Base-by-base conservation (phyloP, 2,888 invertebrate species). In the Mylabris sibirica region DNA sequence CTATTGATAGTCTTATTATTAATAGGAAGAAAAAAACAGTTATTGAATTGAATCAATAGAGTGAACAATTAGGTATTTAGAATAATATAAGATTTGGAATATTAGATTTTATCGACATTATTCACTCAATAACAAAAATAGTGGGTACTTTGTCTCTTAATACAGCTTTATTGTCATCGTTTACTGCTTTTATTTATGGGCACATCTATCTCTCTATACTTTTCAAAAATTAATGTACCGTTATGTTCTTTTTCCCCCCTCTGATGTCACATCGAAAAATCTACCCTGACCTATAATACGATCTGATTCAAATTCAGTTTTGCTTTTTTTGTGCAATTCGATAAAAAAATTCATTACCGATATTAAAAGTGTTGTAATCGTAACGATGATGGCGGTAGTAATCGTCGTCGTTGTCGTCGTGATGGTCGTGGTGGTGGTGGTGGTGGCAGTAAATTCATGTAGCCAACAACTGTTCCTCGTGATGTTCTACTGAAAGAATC, bases 401-500 rank as follows among this genome's bases (percentile, higher is more conserved):
- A 22, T 53, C 65, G 73, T 66, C 70, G 73, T 74, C 1, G 53
- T 53, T 4, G 24, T 53, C 4, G 53, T 53, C 11, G 53, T 24
- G 53, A 22, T 5, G 24, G 53, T 53, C 3, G 24, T 24, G 24
- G 53, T 53, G 53, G 53, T 53, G 53, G 53, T 53, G 12, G 53
- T 53, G 12, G 53, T 53, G 12, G 53, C 24, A 53, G 53, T 53
- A 53, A 75, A 74, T 76, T 78, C 75, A 76, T 74, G 73, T 72
- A 69, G 75, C 68, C 71, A 72, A 63, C 70, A 68, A 73, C 72
- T 73, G 71, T 74, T 74, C 72, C 72, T 72, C 74, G 72, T 73
- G 76, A 75, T 75, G 74, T 73, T 73, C 67, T 66, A 67, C 72
- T 75, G 80, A 76, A 78, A 75, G 80, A 76, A 77, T 78, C 75